Base-by-base conservation (phyloP, 23 tunicate species). In the Trididemnum clinides region DNA sequence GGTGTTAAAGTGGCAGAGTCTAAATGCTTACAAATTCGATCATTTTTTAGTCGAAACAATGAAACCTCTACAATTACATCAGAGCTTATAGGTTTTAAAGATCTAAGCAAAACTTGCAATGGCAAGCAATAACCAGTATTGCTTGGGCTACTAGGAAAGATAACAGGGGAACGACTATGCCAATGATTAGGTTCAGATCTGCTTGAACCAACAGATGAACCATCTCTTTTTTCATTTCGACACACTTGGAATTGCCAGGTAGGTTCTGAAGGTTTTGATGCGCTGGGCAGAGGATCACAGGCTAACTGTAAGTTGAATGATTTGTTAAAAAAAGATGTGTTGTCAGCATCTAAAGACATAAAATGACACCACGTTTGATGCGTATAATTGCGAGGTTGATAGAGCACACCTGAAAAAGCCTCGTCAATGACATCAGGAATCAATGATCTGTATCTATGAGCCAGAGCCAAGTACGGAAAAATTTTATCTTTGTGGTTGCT, bases 331-430 rank as follows among this genome's bases (percentile, higher is more conserved):
- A 92, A 92, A 19, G 88, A 69, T 1, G 59, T 86, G 25, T 84
- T 85, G 63, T 94, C 89, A 30, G 90, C 83, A 82, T 77, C 94
- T 0, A 89, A 32, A 1, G 74, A 85, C 0, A 94, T 33, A 33
- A 49, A 86, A 10, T 86, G 88, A 58, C 98, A 94, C 98, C 98
- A 94, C 21, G 59, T 49, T 28, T 83, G 65, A 65, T 85, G 66
- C 0, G 90, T 85, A 64, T 94, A 94, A 86, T 94, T 94, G 21
- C 98, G 84, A 0, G 98, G 94, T 0, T 88, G 88, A 50, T 85
- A 94, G 12, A 70, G 54, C 10, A 38, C 19, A 6, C 72, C 89
- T 10, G 81, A 21, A 80, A 87, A 87, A 19, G 58, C 49, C 0
- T 87, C 84, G 51, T 80, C 91, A 0, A 54, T 72, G 1, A 90